Percentiles rank a stretch among this genome's conserved stretches.
Conservation (phyloP, 1,140 invertebrate genomes). For the Formica exsecta region DNA sequence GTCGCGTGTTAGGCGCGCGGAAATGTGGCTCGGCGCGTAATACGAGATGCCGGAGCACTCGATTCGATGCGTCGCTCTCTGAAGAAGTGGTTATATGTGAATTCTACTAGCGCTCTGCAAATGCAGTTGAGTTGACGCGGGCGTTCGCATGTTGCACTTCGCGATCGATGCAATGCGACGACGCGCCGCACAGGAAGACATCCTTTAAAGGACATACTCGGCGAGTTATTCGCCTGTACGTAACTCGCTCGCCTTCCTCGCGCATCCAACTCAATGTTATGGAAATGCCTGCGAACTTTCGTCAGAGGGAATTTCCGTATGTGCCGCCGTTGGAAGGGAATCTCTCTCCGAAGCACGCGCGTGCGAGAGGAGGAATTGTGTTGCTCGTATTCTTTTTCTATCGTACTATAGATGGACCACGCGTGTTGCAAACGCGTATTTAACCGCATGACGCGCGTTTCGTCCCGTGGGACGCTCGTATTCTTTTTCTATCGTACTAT, state of each 20-base stretch:
- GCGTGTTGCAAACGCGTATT: constrained; percentile 23
- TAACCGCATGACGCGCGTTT: constrained; percentile 48
- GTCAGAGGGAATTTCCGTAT: constrained; percentile 43
- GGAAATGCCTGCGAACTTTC: constrained; percentile 65
- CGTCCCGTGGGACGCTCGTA: neutral
- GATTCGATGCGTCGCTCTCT: constrained; percentile 39
- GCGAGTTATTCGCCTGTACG: constrained; percentile 62
- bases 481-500: neutral
- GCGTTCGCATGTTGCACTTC: constrained; percentile 24
- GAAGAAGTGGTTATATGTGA: constrained; percentile 14
- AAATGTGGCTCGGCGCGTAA: constrained; percentile 38
- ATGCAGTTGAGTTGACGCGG: constrained; percentile 29
- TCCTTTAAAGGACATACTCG: constrained; percentile 57
- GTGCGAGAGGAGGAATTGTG: constrained; percentile 24
- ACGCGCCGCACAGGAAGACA: constrained; percentile 44
- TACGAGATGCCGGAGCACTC: constrained; percentile 37
- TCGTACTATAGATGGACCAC: neutral
- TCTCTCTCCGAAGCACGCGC: constrained; percentile 19
- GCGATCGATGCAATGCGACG: constrained; percentile 55
- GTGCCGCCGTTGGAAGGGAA: constrained; percentile 5
- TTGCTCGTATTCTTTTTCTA: constrained; percentile 32
- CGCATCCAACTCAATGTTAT: constrained; percentile 57
- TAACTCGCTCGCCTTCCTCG: constrained; percentile 42
- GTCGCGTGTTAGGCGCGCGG: constrained; percentile 16
- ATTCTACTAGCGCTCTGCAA: constrained; percentile 17